A percentile compares a stretch with the other conserved stretches of the same genome.
Evolutionary conservation across 1,140 invertebrate genomes (phyloP).

Genomic region (Ridgeia piscesae): DNA sequence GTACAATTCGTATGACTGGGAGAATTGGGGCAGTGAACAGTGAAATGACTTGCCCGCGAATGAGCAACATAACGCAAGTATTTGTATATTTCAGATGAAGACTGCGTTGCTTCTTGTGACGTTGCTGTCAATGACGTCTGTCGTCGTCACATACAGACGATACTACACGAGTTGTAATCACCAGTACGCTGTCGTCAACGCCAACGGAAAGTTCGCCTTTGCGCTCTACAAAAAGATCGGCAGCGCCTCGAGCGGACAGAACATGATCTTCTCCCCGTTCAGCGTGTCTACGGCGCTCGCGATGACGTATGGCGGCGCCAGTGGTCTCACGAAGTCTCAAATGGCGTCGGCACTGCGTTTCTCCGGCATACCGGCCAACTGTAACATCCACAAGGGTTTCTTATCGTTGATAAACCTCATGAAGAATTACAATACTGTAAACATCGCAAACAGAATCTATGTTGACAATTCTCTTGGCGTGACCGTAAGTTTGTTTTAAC

Average conservation of each 20-base stretch:
- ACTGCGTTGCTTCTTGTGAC: not conserved
- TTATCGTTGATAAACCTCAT: not conserved
- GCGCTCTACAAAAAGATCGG: not conserved
- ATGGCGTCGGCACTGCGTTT: constrained; percentile 24
- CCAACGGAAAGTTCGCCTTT: constrained; percentile 11
- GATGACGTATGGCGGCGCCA: constrained; percentile 78
- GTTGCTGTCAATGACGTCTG: not conserved
- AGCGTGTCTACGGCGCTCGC: constrained; percentile 78
- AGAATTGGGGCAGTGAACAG: no score
- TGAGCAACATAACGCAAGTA: no score
- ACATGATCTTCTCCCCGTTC: constrained; percentile 53
- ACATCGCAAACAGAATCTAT: not conserved
- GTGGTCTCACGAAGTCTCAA: constrained; percentile 67
- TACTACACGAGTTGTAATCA: not conserved
- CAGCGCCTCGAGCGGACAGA: not conserved
- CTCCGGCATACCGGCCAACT: not conserved
- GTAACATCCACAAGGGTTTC: not conserved
- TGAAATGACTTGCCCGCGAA: no score
- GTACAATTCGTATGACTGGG: no score
- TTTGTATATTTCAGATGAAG: not conserved
- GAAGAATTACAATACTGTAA: not conserved
- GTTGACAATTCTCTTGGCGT: not conserved
- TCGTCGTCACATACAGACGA: not conserved
- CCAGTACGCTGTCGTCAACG: not conserved
- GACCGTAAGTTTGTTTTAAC: not conserved